A percentile compares a stretch with the other conserved stretches of the same genome.
phyloP scores from a whole-genome alignment of 2,113 vertebrate genomes.

The Aphyosemion australe region DNA sequence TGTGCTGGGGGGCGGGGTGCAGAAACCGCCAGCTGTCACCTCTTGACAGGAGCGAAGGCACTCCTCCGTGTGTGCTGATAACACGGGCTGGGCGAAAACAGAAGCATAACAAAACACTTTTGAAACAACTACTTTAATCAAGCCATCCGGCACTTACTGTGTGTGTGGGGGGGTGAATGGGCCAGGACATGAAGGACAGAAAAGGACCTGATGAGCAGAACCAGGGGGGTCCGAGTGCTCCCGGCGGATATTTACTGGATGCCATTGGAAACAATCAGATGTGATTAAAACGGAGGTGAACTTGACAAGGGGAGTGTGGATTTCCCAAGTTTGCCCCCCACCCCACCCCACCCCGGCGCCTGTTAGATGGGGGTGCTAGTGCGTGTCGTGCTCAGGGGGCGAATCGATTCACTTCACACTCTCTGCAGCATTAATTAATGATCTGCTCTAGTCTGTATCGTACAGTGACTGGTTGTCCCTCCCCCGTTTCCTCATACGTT shows the following conservation, averaged over 20 bases:
- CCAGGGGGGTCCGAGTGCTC: constrained; percentile 31
- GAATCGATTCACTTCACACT: constrained; percentile 79
- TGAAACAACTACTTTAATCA: constrained; percentile 60
- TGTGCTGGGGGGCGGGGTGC: constrained; percentile 57
- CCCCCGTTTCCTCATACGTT: constrained; percentile 14
- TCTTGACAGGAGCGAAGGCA: constrained; percentile 62
- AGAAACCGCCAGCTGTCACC: constrained; percentile 77
- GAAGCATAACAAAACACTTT: constrained; percentile 38
- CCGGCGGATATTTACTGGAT: constrained; percentile 52
- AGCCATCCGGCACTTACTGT: constrained; percentile 19
- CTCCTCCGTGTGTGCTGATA: constrained; percentile 37
- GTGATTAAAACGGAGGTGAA: constrained; percentile 75
- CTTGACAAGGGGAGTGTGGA: constrained; percentile 56
- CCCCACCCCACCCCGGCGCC: constrained; percentile 7
- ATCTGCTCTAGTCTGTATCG: constrained; percentile 67
- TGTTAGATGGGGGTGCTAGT: constrained; percentile 64
- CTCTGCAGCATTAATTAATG: constrained; percentile 78
- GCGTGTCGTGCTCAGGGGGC: constrained; percentile 65
- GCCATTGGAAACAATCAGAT: constrained; percentile 72
- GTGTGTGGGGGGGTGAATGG: constrained; percentile 13
- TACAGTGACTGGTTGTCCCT: constrained; percentile 58
- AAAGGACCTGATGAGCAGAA: constrained; percentile 53
- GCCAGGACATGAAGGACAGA: constrained; percentile 22
- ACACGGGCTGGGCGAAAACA: constrained; percentile 43
- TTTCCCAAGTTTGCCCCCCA: constrained; percentile 9